Percentiles rank a stretch among this genome's conserved stretches.
Conservation (phyloP, 2,888 invertebrate species). For the Chrysodeixis includens region DNA sequence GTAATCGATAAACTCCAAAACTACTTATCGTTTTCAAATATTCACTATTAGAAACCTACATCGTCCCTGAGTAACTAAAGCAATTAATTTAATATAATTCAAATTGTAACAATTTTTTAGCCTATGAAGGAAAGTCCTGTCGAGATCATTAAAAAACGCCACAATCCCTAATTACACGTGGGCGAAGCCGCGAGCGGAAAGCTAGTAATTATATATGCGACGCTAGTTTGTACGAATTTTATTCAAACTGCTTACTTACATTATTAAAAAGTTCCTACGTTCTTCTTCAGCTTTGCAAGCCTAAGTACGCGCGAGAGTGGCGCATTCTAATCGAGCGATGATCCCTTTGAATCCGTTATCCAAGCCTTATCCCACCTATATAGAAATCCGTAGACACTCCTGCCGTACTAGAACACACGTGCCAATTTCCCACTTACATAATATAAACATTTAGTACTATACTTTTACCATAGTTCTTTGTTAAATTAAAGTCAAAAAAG, state of each 20-base stretch:
- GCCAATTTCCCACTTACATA: background rate
- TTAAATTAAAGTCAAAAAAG: background rate
- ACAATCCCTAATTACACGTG: too few species aligned
- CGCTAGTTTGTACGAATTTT: too few species aligned
- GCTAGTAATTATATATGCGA: background rate
- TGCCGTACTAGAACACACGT: background rate
- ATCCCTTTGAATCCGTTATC: slow-evolving; percentile 1
- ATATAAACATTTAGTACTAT: background rate
- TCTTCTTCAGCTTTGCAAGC: background rate
- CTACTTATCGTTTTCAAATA: too few species aligned
- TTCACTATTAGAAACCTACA: too few species aligned
- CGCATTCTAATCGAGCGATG: slow-evolving; percentile 1
- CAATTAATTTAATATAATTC: too few species aligned
- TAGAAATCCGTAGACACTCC: background rate
- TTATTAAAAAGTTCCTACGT: background rate
- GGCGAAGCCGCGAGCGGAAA: too few species aligned
- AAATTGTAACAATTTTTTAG: too few species aligned
- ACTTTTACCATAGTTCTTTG: background rate
- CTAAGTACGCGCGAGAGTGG: background rate
- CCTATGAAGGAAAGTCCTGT: too few species aligned
- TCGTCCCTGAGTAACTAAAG: too few species aligned
- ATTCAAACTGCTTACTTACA: background rate
- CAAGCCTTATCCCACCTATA: background rate
- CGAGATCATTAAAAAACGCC: too few species aligned
- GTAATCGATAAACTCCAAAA: too few species aligned